These are phyloP conservation scores for Andrena bucephala DNA, from an alignment of 2,888 invertebrate species.

Conservation along the genomic window DNA sequence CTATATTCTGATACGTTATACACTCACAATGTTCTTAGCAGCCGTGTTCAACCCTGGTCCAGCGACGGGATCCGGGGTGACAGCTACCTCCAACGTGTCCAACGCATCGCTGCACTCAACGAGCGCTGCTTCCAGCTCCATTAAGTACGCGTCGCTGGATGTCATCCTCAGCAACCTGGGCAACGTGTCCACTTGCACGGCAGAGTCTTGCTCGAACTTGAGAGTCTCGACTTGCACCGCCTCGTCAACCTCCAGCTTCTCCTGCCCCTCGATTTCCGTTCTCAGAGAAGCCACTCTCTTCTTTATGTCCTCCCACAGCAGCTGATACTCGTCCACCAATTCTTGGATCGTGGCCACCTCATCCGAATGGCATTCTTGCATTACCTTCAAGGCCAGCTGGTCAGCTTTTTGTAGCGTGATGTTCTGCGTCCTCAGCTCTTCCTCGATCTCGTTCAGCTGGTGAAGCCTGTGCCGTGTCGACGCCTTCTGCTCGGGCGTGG, in stretches of 20 bases:
- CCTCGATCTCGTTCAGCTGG: conserved; percentile 86
- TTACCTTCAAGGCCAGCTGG: conserved; percentile 87
- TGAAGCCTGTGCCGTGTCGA: conserved; percentile 84
- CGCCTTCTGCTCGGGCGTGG: conserved; percentile 85
- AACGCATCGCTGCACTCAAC: conserved; percentile 90
- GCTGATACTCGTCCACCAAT: conserved; percentile 89
- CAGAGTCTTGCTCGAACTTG: conserved; percentile 91
- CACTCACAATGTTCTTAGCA: conserved; percentile 88
- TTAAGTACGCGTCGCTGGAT: conserved; percentile 93
- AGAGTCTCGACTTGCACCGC: conserved; percentile 90
- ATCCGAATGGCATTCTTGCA: conserved; percentile 86
- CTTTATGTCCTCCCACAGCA: conserved; percentile 88
- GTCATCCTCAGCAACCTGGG: conserved; percentile 88
- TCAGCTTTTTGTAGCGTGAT: conserved; percentile 87
- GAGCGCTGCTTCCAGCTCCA: conserved; percentile 91
- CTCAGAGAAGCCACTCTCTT: conserved; percentile 86
- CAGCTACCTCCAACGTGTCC: conserved; percentile 88
- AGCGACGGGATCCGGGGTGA: conserved; percentile 87
- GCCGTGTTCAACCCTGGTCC: conserved; percentile 86
- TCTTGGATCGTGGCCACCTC: conserved; percentile 87
- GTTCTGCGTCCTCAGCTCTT: conserved; percentile 86
- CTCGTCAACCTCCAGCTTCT: conserved; percentile 86
- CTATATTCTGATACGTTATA: background rate
- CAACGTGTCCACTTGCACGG: conserved; percentile 93
- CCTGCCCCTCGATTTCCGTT: conserved; percentile 79